Evolutionary conservation across 2,797 vertebrate species (phyloP), one percentile per base, ranked within the genome.

Genomic region (Mionectes olivaceus): DNA sequence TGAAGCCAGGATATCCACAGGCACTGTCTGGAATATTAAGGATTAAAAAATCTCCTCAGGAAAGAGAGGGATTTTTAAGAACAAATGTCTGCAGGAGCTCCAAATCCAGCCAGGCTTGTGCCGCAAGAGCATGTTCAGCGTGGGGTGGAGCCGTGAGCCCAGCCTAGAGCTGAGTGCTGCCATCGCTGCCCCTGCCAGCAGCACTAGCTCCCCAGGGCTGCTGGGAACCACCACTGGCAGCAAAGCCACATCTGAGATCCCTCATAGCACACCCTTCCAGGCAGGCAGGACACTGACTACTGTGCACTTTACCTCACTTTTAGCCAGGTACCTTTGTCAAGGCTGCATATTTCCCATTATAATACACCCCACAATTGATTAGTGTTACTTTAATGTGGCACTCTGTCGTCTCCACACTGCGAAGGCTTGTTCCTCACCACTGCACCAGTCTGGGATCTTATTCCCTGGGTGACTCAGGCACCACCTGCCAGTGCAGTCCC

Each of bases 61-160:
- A 87, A 87, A 71, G 70, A 56, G 30, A 81, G 10, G 30, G 52
- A 39, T 70, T 95, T 95, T 76, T 77, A 77, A 86, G 88, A 74
- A 93, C 79, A 91, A 80, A 80, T 24, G 49, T 18, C 82, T 46
- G 78, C 87, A 85, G 95, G 89, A 76, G 68, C 49, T 85, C 79
- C 82, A 92, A 91, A 92, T 74, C 93, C 75, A 70, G 21, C 28
- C 43, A 52, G 64, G 37, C 47, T 85, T 44, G 71, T 24, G 41
- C 64, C 67, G 56, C n/a, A 65, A 60, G 46, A 78, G 57, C 63
- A 32, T 23, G 53, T 80, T 84, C 59, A 87, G 67, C 17, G 61
- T 37, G 49, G 81, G 4, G 0, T 3, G 28, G 71, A 79, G 69
- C 57, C 1, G 0, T 4, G 28, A 89, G 59, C 15, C 59, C 19